Evolutionary conservation across 2,797 vertebrate species (phyloP).

Genomic region (Rhodeus uyekii): DNA sequence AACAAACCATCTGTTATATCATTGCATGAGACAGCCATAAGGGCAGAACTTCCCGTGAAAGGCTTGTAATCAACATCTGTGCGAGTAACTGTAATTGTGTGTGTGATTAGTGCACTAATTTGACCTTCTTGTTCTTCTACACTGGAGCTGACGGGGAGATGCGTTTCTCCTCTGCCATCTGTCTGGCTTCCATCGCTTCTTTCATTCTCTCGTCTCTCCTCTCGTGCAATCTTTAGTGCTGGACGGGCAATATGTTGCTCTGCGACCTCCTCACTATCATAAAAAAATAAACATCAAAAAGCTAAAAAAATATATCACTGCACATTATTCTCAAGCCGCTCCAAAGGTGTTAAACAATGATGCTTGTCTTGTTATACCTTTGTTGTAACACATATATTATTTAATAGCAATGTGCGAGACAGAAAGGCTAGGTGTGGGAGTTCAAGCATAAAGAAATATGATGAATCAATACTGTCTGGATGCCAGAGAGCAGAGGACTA

Average conservation of each 20-base stretch:
- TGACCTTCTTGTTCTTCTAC: conserved; percentile 47
- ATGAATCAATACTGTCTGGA: conserved; percentile 34
- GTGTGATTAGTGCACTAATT: conserved; percentile 39
- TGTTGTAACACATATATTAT: conserved; percentile 31
- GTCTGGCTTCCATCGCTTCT: background rate
- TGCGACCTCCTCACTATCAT: conserved; percentile 65
- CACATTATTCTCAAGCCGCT: background rate
- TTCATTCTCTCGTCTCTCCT: conserved; percentile 37
- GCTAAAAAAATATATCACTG: background rate
- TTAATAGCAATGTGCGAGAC: background rate
- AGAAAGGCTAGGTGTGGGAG: background rate
- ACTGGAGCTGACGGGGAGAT: conserved; percentile 8
- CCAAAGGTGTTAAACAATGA: background rate
- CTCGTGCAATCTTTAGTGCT: conserved; percentile 70
- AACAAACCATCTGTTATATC: conserved; percentile 32
- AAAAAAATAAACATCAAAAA: conserved; percentile 53
- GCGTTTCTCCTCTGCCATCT: conserved; percentile 34
- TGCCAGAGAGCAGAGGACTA: background rate
- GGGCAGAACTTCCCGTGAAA: conserved; percentile 33
- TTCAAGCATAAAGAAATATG: conserved; percentile 6
- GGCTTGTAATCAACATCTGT: conserved; percentile 23
- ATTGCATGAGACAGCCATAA: background rate
- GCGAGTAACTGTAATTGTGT: conserved; percentile 28
- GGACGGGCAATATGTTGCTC: conserved; percentile 68
- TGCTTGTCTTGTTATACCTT: background rate